Percentiles rank a stretch among this genome's conserved stretches.
Conservation (phyloP, 2,888 invertebrate genomes). For the Papilio elwesi region DNA sequence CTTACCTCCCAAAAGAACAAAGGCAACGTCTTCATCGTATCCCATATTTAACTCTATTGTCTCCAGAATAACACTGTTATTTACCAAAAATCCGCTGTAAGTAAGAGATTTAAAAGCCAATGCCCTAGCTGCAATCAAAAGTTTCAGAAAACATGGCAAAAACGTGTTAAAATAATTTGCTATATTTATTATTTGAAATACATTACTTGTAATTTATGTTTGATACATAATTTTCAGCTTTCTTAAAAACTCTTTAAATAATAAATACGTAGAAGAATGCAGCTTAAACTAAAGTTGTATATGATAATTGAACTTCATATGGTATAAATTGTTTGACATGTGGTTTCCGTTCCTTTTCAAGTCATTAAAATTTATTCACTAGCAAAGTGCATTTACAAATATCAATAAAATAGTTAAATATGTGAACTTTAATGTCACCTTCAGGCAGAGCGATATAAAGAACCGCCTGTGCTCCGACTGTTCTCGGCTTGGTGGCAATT, state of each 20-base stretch:
- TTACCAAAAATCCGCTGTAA: conserved; percentile 62
- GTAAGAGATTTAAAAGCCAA: conserved; percentile 60
- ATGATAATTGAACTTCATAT: not conserved
- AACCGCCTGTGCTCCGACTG: conserved; percentile 63
- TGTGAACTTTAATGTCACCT: conserved; percentile 51
- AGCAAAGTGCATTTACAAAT: not conserved
- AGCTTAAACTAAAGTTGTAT: not conserved
- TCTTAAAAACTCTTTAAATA: not conserved
- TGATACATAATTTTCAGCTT: conserved; percentile 45
- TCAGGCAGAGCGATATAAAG: conserved; percentile 62
- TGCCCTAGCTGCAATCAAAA: conserved; percentile 60
- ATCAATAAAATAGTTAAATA: conserved; percentile 1
- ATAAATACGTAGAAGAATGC: not conserved
- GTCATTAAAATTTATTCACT: not conserved
- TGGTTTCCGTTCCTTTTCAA: conserved; percentile 20
- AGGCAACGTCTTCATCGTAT: conserved; percentile 56
- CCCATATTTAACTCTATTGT: conserved; percentile 57
- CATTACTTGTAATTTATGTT: not conserved
- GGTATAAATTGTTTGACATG: not conserved
- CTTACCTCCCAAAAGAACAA: conserved; percentile 64
- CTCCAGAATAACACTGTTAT: conserved; percentile 52
- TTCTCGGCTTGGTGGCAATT: conserved; percentile 61
- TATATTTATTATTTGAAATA: not conserved
- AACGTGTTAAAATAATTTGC: conserved; percentile 28
- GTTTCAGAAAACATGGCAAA: conserved; percentile 46